These are phyloP conservation scores for Trachelipus rathkii DNA, from an alignment of 1,140 invertebrate genomes.

Conservation along the genomic window DNA sequence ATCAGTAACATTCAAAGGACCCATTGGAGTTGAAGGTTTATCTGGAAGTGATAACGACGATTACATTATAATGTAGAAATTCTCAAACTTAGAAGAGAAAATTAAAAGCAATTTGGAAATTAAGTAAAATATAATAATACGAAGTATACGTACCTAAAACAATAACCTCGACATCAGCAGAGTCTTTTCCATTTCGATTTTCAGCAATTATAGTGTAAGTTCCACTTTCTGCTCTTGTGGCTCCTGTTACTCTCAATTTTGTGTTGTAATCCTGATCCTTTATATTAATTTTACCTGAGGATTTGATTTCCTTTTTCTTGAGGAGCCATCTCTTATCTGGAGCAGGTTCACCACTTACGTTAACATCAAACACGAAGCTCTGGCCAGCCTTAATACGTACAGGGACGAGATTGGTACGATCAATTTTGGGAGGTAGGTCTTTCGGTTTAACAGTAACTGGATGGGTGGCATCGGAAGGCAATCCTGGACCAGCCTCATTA, in stretches of 20 bases:
- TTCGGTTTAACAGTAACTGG: conserved; percentile 84
- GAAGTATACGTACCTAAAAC: conserved; percentile 63
- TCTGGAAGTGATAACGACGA: conserved; percentile 54
- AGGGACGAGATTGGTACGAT: conserved; percentile 77
- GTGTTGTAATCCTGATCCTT: conserved; percentile 74
- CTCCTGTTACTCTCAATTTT: conserved; percentile 76
- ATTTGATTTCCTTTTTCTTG: conserved; percentile 67
- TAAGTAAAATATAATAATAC: not conserved
- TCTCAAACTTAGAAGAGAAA: too few relatives aligned
- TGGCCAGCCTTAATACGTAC: conserved; percentile 84
- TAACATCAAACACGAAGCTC: conserved; percentile 73
- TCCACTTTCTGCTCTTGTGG: conserved; percentile 82
- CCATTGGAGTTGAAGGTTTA: conserved; percentile 81
- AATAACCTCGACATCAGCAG: conserved; percentile 83
- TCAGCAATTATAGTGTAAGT: conserved; percentile 86
- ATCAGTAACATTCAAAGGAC: conserved; percentile 80
- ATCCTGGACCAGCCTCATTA: conserved; percentile 88
- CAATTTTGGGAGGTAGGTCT: conserved; percentile 79
- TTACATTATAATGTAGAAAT: too few relatives aligned
- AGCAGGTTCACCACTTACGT: conserved; percentile 81
- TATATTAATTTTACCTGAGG: conserved; percentile 48
- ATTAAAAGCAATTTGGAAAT: too few relatives aligned
- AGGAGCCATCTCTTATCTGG: conserved; percentile 85
- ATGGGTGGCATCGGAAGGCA: conserved; percentile 79
- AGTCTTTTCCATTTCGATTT: conserved; percentile 88